phyloP scores from a whole-genome alignment of 2,888 invertebrate genomes.

The Drosophila leonis region DNA sequence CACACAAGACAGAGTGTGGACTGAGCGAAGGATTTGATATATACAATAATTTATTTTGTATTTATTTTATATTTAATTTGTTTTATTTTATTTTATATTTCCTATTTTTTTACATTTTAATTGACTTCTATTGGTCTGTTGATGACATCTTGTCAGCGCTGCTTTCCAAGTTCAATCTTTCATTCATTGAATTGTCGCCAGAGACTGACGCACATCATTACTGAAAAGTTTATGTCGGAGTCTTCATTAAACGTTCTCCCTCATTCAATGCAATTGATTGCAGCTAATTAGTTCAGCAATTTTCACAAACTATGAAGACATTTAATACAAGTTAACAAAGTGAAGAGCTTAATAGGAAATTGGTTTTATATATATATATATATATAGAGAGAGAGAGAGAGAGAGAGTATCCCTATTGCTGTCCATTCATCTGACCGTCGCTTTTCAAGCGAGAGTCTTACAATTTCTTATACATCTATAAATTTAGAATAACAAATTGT shows the following conservation, averaged over 20 bases:
- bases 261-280: neutral
- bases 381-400: too few species aligned
- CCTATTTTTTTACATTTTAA: conserved; percentile 43
- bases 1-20: too few species aligned
- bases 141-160: conserved; percentile 5
- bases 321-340: neutral
- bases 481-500: neutral
- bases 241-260: neutral
- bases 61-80: too few species aligned
- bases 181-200: conserved; percentile 6
- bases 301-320: neutral
- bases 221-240: neutral
- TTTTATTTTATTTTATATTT: neutral
- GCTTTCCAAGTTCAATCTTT: neutral
- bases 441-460: neutral
- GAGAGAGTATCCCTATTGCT: neutral
- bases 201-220: neutral
- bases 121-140: conserved; percentile 34
- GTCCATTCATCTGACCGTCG: neutral
- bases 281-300: neutral
- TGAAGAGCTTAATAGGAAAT: neutral
- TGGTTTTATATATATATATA: neutral
- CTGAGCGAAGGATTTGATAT: neutral
- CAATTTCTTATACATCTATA: neutral
- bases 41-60: too few species aligned